Evolutionary conservation across 1,140 invertebrate genomes (phyloP).

Genomic region (Drosophila serrata): DNA sequence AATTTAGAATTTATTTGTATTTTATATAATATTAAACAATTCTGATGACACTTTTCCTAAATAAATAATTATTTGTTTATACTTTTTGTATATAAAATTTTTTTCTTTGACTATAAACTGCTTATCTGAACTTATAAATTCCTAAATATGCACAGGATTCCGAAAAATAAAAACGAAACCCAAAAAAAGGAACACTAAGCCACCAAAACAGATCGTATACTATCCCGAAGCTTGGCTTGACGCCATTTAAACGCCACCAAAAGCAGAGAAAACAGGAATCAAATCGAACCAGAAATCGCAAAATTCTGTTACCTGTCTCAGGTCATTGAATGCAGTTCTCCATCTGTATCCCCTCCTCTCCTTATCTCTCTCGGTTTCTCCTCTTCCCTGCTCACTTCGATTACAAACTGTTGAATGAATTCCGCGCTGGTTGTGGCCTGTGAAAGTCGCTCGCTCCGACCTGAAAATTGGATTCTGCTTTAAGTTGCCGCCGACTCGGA

Average conservation of each 20-base stretch:
- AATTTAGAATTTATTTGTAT: not conserved
- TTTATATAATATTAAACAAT: not conserved
- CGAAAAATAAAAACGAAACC: no score
- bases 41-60: not conserved
- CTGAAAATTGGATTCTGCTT: slow-evolving; percentile 50
- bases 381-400: slow-evolving; percentile 54
- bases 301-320: slow-evolving; percentile 56
- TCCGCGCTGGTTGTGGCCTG: slow-evolving; percentile 50
- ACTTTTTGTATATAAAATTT: no score
- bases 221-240: slow-evolving; percentile 36
- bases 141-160: not conserved
- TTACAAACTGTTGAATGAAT: slow-evolving; percentile 83
- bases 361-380: not conserved
- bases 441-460: slow-evolving; percentile 10
- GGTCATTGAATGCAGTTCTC: slow-evolving; percentile 57
- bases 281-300: slow-evolving; percentile 25
- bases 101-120: no score
- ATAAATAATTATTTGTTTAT: no score
- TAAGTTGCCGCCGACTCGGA: slow-evolving; percentile 62
- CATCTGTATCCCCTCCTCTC: not conserved
- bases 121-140: not conserved
- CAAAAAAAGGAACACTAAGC: not conserved
- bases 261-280: slow-evolving; percentile 36
- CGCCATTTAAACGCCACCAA: slow-evolving; percentile 75
- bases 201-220: slow-evolving; percentile 55